These are phyloP conservation scores for Campoplex nolae DNA, from an alignment of 2,888 invertebrate genomes.

Conservation along the genomic window DNA sequence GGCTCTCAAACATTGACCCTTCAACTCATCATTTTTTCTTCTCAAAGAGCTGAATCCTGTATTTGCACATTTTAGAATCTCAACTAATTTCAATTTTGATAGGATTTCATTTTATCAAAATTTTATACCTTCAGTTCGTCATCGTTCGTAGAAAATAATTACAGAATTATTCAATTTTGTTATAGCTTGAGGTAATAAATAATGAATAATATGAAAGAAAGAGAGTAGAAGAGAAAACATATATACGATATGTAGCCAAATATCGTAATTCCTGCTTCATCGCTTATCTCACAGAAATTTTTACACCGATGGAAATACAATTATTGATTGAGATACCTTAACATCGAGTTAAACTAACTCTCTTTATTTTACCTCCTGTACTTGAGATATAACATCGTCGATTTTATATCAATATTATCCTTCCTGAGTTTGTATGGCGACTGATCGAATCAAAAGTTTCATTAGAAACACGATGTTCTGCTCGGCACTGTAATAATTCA, in stretches of 20 bases:
- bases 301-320: neutral
- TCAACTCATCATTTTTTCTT: neutral
- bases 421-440: neutral
- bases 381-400: conserved; percentile 7
- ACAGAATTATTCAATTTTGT: conserved; percentile 50
- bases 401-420: conserved; percentile 14
- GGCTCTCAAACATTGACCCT: neutral
- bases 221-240: neutral
- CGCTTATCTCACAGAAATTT: conserved; percentile 45
- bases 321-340: conserved; percentile 30
- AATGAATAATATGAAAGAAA: conserved; percentile 1
- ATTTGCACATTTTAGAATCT: neutral
- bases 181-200: conserved; percentile 34
- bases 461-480: neutral
- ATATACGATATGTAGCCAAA: conserved; percentile 1
- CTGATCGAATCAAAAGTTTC: neutral
- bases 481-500: neutral
- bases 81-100: neutral
- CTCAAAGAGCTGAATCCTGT: neutral
- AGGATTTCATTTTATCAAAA: neutral
- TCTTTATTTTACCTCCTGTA: conserved; percentile 5
- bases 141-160: neutral
- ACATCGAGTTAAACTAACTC: neutral
- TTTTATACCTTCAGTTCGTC: neutral
- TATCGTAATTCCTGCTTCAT: conserved; percentile 56